A percentile compares a stretch with the other conserved stretches of the same genome.
Conservation (phyloP, 2,888 invertebrate species). For the Mythimna impura region DNA sequence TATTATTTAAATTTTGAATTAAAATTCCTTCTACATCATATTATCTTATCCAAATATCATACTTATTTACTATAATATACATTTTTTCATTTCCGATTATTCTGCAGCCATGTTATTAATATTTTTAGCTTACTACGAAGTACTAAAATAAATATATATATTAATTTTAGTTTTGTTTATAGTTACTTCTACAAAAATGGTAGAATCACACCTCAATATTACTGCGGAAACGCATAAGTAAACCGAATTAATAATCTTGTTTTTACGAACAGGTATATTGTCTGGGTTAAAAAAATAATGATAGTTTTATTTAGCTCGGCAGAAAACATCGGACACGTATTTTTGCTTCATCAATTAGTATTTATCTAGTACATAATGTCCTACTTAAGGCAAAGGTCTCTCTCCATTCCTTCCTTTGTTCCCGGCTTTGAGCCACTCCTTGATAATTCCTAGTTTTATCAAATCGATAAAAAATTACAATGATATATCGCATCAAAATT, state of each 20-base stretch:
- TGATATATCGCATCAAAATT: no score
- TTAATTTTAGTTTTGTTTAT: constrained; percentile 8
- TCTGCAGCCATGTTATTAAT: constrained; percentile 5
- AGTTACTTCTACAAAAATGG: not conserved
- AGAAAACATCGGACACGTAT: no score
- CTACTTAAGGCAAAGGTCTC: no score
- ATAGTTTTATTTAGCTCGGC: no score
- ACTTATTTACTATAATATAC: constrained; percentile 8
- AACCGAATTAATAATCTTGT: not conserved
- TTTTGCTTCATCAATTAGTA: no score
- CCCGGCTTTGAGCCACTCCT: no score
- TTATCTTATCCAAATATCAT: constrained; percentile 33
- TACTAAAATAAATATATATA: constrained; percentile 2
- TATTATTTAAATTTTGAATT: constrained; percentile 7
- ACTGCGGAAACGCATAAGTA: no score
- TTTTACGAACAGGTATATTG: not conserved
- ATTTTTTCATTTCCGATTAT: not conserved
- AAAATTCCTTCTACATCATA: not conserved
- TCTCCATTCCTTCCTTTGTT: no score
- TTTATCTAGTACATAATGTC: no score
- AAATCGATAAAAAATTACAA: no score
- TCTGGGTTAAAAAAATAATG: not conserved
- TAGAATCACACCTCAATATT: not conserved
- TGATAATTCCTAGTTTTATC: no score
- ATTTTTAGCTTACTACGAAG: constrained; percentile 22